Evolutionary conservation across 35 echinoderm and acorn worm genomes (phyloP).

Genomic region (Heliocidaris erythrogramma): DNA sequence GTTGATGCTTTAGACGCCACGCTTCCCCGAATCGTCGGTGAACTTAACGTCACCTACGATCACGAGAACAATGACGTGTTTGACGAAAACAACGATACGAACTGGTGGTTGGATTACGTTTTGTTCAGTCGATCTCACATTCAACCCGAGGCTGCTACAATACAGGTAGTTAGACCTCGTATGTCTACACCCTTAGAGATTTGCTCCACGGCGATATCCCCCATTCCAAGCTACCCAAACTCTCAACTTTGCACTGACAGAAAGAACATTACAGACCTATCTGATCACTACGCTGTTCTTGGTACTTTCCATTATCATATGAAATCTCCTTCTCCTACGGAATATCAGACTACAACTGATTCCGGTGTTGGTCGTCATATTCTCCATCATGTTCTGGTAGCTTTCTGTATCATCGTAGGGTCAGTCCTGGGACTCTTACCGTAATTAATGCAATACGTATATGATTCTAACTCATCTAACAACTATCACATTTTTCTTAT

Average conservation of each 20-base stretch:
- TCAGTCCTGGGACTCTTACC: not conserved
- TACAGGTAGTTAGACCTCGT: constrained; percentile 57
- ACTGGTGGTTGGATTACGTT: constrained; percentile 76
- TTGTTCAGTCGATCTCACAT: constrained; percentile 72
- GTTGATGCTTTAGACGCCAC: constrained; percentile 60
- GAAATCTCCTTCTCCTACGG: not conserved
- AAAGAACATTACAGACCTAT: constrained; percentile 62
- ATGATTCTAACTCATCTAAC: no score
- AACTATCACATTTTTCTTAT: no score
- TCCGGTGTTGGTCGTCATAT: not conserved
- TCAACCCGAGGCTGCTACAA: constrained; percentile 52
- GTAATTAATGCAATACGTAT: no score
- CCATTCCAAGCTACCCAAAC: constrained; percentile 57
- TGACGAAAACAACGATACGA: constrained; percentile 44
- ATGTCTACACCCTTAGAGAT: constrained; percentile 55
- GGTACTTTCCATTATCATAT: constrained; percentile 65
- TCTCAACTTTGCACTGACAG: not conserved
- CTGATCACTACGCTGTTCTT: constrained; percentile 75
- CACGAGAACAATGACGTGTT: constrained; percentile 71
- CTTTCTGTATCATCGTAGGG: not conserved
- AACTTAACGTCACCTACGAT: constrained; percentile 70
- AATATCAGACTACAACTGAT: not conserved
- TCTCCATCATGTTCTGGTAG: not conserved
- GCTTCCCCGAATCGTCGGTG: constrained; percentile 49
- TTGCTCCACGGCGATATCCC: constrained; percentile 39